Percentiles rank a stretch among this genome's conserved stretches.
phyloP scores from a whole-genome alignment of 2,888 invertebrate genomes.

The Plagiodera versicolora region DNA sequence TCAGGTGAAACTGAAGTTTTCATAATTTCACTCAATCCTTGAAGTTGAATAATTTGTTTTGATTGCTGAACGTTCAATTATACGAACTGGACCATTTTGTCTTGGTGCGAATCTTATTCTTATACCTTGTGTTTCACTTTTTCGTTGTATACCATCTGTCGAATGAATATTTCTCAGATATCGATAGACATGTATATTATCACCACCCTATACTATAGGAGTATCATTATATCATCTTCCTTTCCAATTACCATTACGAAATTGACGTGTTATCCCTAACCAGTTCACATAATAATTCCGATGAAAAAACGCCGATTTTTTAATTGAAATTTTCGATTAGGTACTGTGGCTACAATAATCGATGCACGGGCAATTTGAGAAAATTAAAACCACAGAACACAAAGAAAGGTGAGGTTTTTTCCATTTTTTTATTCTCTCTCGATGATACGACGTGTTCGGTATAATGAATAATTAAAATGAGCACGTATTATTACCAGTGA shows the following conservation, averaged over 20 bases:
- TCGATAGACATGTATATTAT: not conserved
- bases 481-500: conserved; percentile 30
- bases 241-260: conserved; percentile 19
- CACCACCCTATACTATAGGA: not conserved
- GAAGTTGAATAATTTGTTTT: too few relatives aligned
- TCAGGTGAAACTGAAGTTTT: too few relatives aligned
- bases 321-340: conserved; percentile 38
- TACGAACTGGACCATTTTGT: too few relatives aligned
- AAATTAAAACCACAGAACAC: conserved; percentile 38
- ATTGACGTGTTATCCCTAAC: conserved; percentile 18
- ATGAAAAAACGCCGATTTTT: conserved; percentile 34
- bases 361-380: conserved; percentile 33
- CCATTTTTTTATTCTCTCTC: conserved; percentile 6
- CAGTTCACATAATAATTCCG: conserved; percentile 23
- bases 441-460: conserved; percentile 34
- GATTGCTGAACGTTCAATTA: too few relatives aligned
- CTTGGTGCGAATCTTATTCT: too few relatives aligned
- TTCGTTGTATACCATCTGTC: too few relatives aligned
- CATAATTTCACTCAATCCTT: too few relatives aligned
- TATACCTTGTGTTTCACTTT: too few relatives aligned
- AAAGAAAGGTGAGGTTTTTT: conserved; percentile 30
- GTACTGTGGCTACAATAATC: conserved; percentile 26
- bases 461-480: conserved; percentile 38
- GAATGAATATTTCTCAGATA: not conserved
- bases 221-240: not conserved